Evolutionary conservation across 2,113 vertebrate species (phyloP), one percentile per base, ranked within the genome.

Genomic region (Chaenocephalus aceratus): DNA sequence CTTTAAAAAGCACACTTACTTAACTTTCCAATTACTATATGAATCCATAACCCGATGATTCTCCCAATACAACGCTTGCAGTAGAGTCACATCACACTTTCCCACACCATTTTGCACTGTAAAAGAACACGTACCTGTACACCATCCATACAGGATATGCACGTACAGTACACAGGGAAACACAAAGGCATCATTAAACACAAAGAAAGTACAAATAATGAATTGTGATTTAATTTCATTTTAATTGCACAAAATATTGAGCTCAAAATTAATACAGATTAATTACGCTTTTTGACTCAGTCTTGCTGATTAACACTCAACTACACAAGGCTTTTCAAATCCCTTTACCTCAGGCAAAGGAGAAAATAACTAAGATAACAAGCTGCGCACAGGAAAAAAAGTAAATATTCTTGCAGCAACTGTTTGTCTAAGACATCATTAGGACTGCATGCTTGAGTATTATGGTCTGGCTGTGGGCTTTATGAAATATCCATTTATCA

Each of bases 181-280:
- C 3, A 30, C 26, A 26, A 26, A 26, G 26, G 26, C 26, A 26
- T 26, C 26, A 26, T 26, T 26, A 26, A 49, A 23, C 44, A 63
- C 15, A 53, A 52, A 60, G 21, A 30, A 54, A 14, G 12, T 53
- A 21, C 45, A 48, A 68, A 1, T 11, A 74, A 12, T 26, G 3
- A 44, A 65, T 44, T 62, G 21, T 15, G 72, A 80, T 77, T 70
- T 23, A n/a, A 15, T 49, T 62, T 16, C 12, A 18, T 34, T 13
- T 72, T 62, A 80, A 71, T 60, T 69, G 51, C 53, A 66, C 45
- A 76, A 80, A 77, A 45, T 13, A 18, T n/a, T 63, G n/a, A 58
- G 44, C 54, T 67, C 4, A 63, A 48, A 46, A 67, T 46, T 54
- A 67, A 59, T n/a, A n/a, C 48, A 54, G 1, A 65, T 70, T 1